Conservation (phyloP, 2,113 vertebrate genomes). For the Oxyruncus cristatus region DNA sequence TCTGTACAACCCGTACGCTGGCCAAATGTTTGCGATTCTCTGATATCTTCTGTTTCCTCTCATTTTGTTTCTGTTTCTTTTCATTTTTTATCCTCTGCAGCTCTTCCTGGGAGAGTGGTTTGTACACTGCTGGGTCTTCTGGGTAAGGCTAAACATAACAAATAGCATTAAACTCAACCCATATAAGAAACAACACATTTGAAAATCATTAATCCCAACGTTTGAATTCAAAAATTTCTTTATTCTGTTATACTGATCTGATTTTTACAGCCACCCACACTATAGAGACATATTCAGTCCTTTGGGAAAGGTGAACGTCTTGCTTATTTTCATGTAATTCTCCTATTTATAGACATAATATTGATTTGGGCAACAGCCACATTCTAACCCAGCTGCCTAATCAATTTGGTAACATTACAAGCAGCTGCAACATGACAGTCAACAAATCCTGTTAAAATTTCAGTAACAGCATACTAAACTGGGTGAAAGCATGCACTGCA, state of each 20-base stretch:
- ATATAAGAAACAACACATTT: not conserved
- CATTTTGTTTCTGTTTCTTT: conserved; percentile 99
- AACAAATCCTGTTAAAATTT: not conserved
- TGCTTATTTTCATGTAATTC: not conserved
- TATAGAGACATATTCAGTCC: not conserved
- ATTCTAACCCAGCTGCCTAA: not conserved
- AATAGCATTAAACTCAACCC: not conserved
- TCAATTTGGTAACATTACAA: not conserved
- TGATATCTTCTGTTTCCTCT: conserved; percentile 99
- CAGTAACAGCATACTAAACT: not conserved
- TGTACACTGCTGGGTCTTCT: conserved; percentile 98
- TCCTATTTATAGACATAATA: not conserved
- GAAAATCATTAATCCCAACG: not conserved
- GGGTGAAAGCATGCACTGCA: not conserved
- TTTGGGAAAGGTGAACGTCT: not conserved
- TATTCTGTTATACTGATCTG: not conserved
- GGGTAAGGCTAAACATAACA: conserved; percentile 89
- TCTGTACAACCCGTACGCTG: conserved; percentile 97
- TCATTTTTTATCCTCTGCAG: conserved; percentile 99
- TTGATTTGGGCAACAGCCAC: not conserved
- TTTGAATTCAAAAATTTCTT: not conserved
- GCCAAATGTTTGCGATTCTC: conserved; percentile 98
- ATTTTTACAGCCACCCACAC: not conserved
- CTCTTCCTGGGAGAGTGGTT: conserved; percentile 98
- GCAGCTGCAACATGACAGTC: not conserved